Conservation (phyloP, 2,797 vertebrate genomes). For the Galaxias olidus region DNA sequence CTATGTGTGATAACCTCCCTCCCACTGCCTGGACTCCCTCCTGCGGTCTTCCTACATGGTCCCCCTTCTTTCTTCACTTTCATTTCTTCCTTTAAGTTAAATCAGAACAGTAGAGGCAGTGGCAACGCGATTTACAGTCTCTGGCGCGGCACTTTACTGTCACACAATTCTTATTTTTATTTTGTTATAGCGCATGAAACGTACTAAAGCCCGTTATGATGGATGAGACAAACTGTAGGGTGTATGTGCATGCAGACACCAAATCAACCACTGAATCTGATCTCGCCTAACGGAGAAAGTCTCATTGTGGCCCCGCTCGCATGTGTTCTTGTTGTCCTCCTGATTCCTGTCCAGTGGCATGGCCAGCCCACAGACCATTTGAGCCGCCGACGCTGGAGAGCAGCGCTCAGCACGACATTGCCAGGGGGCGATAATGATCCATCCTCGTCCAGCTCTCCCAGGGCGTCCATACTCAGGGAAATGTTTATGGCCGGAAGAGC, state of each 20-base stretch:
- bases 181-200: too few species aligned
- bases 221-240: neutral
- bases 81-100: too few species aligned
- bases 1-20: too few species aligned
- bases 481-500: slow-evolving; percentile 35
- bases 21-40: too few species aligned
- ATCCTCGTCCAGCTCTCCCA: slow-evolving; percentile 39
- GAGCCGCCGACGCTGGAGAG: slow-evolving; percentile 17
- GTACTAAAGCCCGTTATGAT: too few species aligned
- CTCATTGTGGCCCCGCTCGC: slow-evolving; percentile 38
- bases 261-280: slow-evolving; percentile 26
- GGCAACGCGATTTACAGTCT: too few species aligned
- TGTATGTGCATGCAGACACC: slow-evolving; percentile 35
- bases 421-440: slow-evolving; percentile 43
- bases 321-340: slow-evolving; percentile 43
- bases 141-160: too few species aligned
- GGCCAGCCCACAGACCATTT: neutral
- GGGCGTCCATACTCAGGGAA: slow-evolving; percentile 28
- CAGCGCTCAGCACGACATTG: slow-evolving; percentile 43
- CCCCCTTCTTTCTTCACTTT: too few species aligned
- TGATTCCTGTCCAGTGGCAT: slow-evolving; percentile 52
- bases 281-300: slow-evolving; percentile 35
- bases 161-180: too few species aligned
- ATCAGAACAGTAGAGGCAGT: too few species aligned
- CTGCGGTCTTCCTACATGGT: too few species aligned